Evolutionary conservation across 2,113 vertebrate genomes (phyloP), one percentile per base, ranked within the genome.

Genomic region (Spheniscus mendiculus): DNA sequence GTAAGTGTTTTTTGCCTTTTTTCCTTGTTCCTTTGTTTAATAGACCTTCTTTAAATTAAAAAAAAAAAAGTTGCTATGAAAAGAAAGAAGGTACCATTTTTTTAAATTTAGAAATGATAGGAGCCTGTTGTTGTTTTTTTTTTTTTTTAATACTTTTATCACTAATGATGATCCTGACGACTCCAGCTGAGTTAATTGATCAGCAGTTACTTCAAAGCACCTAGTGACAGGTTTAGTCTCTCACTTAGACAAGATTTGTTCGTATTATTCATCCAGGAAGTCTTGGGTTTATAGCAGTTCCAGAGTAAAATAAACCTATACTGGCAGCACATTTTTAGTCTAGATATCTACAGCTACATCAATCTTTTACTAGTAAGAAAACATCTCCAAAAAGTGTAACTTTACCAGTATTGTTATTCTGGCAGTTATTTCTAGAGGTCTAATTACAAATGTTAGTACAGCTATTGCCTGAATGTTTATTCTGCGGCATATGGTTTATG

Each of bases 341-440:
- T 55, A 5, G n/a, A 0, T 56, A 59, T 34, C 63, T 77, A 47
- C 30, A 93, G 34, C 67, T 53, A 32, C 16, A 40, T 0, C 0
- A 55, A 14, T 22, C 22, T 53, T 63, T 86, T 74, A 45, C 12
- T 18, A 23, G 12, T 55, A 77, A 58, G 36, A 59, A 78, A 61
- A n/a, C 3, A 36, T 56, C 38, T 86, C 30, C 27, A 73, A 52
- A 88, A 83, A 45, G 2, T 77, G 2, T n/a, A 38, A 45, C 14
- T 55, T 80, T 65, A 44, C 27, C 11, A 21, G 7, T n/a, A 30
- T 27, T 81, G 38, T 70, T 89, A 58, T 56, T 49, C n/a, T 89
- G 49, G 30, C 11, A 84, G 56, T 74, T 82, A 40, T 40, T 93
- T 93, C 30, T 55, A 19, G 29, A 47, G 14, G 12, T 61, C 38